Conservation (phyloP, 2,113 vertebrate genomes). For the Actenoides lindsayi region DNA sequence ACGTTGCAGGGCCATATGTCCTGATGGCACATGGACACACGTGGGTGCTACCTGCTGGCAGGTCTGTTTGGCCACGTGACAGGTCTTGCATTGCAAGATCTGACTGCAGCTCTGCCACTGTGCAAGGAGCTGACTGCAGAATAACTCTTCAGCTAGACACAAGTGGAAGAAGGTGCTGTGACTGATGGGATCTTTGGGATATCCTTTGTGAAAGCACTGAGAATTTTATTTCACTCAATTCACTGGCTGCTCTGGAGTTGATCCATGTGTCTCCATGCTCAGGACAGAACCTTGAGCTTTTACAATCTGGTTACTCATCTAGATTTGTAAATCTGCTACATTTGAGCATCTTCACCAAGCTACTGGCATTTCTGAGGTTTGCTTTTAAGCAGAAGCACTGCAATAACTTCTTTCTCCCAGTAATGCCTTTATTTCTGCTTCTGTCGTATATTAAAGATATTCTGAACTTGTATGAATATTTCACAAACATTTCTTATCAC, state of each 20-base stretch:
- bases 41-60: not conserved
- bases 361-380: not conserved
- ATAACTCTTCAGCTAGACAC: not conserved
- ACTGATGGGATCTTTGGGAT: not conserved
- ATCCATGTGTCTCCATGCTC: not conserved
- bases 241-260: not conserved
- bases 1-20: fast-evolving
- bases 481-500: not conserved
- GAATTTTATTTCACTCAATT: not conserved
- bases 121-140: not conserved
- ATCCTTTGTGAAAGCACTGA: not conserved
- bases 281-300: not conserved
- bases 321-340: not conserved
- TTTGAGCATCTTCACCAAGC: not conserved
- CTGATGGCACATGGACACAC: fast-evolving
- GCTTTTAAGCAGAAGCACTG: not conserved
- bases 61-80: not conserved
- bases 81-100: not conserved
- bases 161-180: not conserved
- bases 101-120: not conserved
- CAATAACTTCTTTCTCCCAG: not conserved
- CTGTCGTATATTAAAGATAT: not conserved
- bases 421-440: not conserved
- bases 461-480: not conserved
- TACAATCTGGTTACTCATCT: not conserved